Conservation (phyloP, 2,888 invertebrate species). For the Hanleya hanleyi region DNA sequence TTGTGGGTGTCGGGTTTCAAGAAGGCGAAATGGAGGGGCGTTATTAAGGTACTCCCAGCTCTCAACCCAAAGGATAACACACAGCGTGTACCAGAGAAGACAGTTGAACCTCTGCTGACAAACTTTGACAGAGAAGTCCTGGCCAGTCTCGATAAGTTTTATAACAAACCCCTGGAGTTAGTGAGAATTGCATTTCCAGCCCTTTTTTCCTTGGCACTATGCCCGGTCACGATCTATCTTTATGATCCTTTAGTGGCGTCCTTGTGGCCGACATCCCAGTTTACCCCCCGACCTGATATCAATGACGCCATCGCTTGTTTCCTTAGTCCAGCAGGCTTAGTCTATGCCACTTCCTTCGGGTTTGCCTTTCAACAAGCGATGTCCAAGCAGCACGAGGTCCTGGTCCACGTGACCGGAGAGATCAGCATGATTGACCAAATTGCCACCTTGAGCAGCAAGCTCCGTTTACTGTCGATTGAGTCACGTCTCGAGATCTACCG, state of each 20-base stretch:
- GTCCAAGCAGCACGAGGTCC: constrained; percentile 52
- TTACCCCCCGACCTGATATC: constrained; percentile 47
- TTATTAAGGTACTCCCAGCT: background rate
- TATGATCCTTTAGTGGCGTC: constrained; percentile 49
- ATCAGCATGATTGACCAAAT: constrained; percentile 62
- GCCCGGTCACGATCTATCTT: constrained; percentile 55
- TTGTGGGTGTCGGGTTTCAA: background rate
- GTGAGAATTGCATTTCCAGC: constrained; percentile 54
- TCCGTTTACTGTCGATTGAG: constrained; percentile 31
- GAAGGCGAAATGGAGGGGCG: background rate
- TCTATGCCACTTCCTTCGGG: constrained; percentile 63
- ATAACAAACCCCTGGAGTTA: constrained; percentile 47
- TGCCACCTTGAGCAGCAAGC: constrained; percentile 52
- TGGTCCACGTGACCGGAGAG: constrained; percentile 50
- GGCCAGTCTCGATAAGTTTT: constrained; percentile 39
- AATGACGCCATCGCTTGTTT: constrained; percentile 64
- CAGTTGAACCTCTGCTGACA: constrained; percentile 14
- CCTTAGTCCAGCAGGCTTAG: constrained; percentile 60
- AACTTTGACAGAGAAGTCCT: constrained; percentile 55
- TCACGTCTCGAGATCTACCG: constrained; percentile 43
- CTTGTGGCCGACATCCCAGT: constrained; percentile 47
- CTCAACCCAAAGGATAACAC: background rate
- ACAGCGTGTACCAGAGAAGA: background rate
- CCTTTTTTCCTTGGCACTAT: constrained; percentile 52
- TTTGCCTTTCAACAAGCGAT: constrained; percentile 61